Evolutionary conservation across 2,888 invertebrate genomes (phyloP), one percentile per base, ranked within the genome.

Genomic region (Altica lythri): DNA sequence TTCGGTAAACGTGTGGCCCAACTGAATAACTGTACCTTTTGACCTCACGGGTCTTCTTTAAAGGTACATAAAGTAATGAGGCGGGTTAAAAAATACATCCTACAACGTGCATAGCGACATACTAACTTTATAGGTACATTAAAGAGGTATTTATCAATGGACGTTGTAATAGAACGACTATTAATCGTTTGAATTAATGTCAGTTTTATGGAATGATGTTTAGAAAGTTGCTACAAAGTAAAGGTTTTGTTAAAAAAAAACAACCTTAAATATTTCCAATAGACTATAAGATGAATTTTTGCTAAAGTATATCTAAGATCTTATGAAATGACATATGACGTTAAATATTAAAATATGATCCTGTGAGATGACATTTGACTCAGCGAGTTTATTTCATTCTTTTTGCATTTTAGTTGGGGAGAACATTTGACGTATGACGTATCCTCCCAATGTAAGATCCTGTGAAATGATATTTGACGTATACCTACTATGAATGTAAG

Each of bases 1-100:
- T 32, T 16, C 46, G 14, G 40, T 12, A 16, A 52, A 37, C 54
- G 45, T 54, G 60, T 60, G 60, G 57, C 57, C 55, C 58, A 58
- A 57, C 61, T 59, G 61, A 52, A 57, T 63, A 64, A 64, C 64
- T 63, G 63, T 65, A 61, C 64, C 61, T 65, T 40, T 62, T 65
- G 63, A 63, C 64, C 64, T 61, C 53, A 43, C 57, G 49, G 61
- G 60, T 63, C 61, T 55, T 62, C 55, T 56, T 59, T 57, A 45
- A 44, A 56, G 55, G 55, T 55, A 61, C 58, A 56, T 60, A 60
- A 62, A 61, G 57, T 61, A 64, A 61, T 60, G 59, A 59, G 54
- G 56, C 60, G 59, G 61, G 61, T 62, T 61, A 43, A 61, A 64
- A 64, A 61, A 61, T 61, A 37, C 49, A 56, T 50, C 43, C 40